Base-by-base conservation (phyloP, 2,888 invertebrate genomes). In the Chrysotoxum bicinctum region DNA sequence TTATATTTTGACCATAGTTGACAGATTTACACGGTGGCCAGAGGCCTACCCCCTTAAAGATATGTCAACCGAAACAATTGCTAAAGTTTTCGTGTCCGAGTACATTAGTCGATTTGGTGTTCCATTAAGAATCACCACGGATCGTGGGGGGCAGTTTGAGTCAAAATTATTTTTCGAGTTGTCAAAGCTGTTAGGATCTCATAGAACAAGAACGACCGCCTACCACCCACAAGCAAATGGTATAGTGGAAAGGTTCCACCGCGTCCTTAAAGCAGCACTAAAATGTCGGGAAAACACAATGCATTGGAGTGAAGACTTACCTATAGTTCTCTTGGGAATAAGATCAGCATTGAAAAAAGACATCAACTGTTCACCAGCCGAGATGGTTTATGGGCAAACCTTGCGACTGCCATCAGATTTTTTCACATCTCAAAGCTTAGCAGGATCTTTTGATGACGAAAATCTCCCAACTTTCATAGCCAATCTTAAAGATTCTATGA, bases 281-380 rank as follows among this genome's bases (percentile, higher is more conserved):
- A 54, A 32, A 54, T 54, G 54, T 21, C 26, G 52, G 16, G 52
- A 54, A 52, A 54, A 54, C n/a, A 54, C 54, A 16, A 16, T 26
- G 2, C n/a, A 32, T 54, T 54, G 54, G 32, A 54, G 16, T 16
- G 30, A 54, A 32, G 54, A 54, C 5, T 26, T 54, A 19, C 32
- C 56, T 30, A 60, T 64, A 6, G 69, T 56, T 48, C 50, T 48
- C n/a, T 35, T 32, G 37, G 37, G n/a, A 21, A 66, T 35, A 5
- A 9, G 35, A 21, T 16, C 40, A 14, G 40, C 37, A 7, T 40
- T 26, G 19, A 58, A 58, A 60, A 32, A 26, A 12, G 23, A 50
- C 7, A 50, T 50, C 23, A 23, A 50, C 23, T 50, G 50, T 2
- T 50, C 50, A 23, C 50, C 50, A 23, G 50, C 50, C 23, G 45